Evolutionary conservation across 2,888 invertebrate genomes (phyloP), one percentile per base, ranked within the genome.

Genomic region (Fragum fragum): DNA sequence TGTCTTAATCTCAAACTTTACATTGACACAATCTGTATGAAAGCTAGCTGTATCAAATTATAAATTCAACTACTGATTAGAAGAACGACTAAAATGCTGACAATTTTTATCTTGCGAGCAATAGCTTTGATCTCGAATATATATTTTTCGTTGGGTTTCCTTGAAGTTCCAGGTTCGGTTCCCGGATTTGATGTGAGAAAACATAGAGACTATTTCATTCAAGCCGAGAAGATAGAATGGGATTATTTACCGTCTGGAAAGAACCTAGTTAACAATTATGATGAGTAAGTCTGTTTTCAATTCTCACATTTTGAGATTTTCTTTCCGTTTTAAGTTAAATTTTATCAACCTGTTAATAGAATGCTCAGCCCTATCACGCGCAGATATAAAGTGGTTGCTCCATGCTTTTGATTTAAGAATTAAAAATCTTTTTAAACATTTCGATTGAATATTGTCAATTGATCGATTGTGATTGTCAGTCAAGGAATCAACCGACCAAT

Each of bases 141-240:
- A 3, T 23, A 55, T 47, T 9, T 23, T 26, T 2, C 57, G 0
- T 5, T 42, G 28, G 66, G 57, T 61, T 79, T 66, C 42, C 66
- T 73, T 66, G 42, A 69, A 73, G 79, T 79, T 42, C 74, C 79
- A 2, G 79, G 79, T 14, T 70, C 79, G 18, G 52, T 57, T 6
- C 23, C 71, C 16, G 81, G 76, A 0, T 85, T 85, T 32, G 75
- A 79, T 26, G 81, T 75, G 16, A 39, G 84, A 7, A 76, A 79
- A 23, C 39, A 47, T 52, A 23, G 81, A 29, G 76, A 81, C 16
- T 85, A 85, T 39, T 85, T 73, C 39, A 32, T 85, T 52, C 81
- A 81, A 39, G 81, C 84, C 0, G 81, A 85, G 72, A 81, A 85
- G 52, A 55, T 81, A n/a, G 79, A 71, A 26, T 85, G 84, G 84